Conservation (phyloP, 2,113 vertebrate species). For the Gallinago undulata region DNA sequence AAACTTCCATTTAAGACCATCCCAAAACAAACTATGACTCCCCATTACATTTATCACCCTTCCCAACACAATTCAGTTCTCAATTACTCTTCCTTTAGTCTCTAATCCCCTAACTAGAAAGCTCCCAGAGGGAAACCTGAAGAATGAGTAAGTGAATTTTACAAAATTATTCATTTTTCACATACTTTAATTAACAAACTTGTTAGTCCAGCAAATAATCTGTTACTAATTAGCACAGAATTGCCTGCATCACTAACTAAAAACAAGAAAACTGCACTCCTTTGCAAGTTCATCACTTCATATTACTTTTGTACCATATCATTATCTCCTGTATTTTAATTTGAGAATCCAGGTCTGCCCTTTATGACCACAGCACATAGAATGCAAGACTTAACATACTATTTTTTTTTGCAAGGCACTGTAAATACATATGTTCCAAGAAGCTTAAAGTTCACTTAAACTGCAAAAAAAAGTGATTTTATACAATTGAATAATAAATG, state of each 20-base stretch:
- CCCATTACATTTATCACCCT: constrained; percentile 13
- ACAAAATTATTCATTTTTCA: background rate
- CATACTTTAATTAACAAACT: constrained; percentile 2
- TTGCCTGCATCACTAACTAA: background rate
- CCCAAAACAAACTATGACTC: background rate
- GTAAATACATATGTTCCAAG: background rate
- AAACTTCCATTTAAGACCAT: constrained; percentile 18
- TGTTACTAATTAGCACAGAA: background rate
- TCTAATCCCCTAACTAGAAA: background rate
- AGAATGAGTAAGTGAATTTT: background rate
- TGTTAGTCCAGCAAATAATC: constrained; percentile 1
- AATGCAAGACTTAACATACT: background rate
- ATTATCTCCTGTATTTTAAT: background rate
- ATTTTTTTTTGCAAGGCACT: background rate
- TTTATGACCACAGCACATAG: background rate
- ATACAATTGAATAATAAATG: background rate
- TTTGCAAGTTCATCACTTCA: background rate
- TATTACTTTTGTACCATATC: background rate
- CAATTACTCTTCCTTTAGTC: constrained; percentile 1
- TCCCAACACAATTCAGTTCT: constrained; percentile 12
- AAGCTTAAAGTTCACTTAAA: background rate
- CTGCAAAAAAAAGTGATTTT: background rate
- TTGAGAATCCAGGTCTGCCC: background rate
- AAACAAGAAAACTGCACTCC: background rate
- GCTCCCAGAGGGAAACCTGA: background rate